Evolutionary conservation across 1,140 invertebrate genomes (phyloP).

Genomic region (Drosophila bipectinata): DNA sequence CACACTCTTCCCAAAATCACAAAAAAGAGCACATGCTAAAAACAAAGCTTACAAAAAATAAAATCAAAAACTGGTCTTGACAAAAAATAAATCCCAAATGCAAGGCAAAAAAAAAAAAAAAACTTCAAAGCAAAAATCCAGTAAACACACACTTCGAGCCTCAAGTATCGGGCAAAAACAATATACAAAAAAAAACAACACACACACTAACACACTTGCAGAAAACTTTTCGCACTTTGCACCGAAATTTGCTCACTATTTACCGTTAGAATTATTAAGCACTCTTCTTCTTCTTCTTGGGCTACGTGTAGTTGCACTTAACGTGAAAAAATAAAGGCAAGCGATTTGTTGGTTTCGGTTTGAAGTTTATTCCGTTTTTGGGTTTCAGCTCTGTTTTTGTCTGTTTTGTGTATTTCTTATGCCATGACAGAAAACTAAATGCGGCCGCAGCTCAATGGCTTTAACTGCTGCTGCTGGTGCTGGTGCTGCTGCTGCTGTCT

Average conservation of each 20-base stretch:
- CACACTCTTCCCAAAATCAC: not conserved
- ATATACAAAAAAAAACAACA: slow-evolving; percentile 21
- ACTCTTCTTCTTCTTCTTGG: slow-evolving; percentile 15
- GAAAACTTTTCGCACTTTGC: slow-evolving; percentile 41
- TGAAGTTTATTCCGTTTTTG: not conserved
- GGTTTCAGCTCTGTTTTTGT: slow-evolving; percentile 22
- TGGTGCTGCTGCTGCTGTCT: slow-evolving; percentile 22
- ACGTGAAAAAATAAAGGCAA: slow-evolving; percentile 39
- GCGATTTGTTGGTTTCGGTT: slow-evolving; percentile 19
- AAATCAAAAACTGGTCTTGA: slow-evolving; percentile 39
- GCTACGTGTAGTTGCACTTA: slow-evolving; percentile 15
- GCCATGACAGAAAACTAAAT: slow-evolving; percentile 77
- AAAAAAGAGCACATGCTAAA: slow-evolving; percentile 72
- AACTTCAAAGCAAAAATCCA: slow-evolving; percentile 2
- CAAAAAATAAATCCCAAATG: slow-evolving; percentile 4
- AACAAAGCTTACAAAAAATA: slow-evolving; percentile 61
- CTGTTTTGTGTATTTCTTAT: slow-evolving; percentile 31
- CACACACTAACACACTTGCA: slow-evolving; percentile 21
- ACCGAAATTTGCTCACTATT: slow-evolving; percentile 51
- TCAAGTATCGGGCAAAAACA: not conserved
- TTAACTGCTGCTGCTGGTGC: slow-evolving; percentile 58
- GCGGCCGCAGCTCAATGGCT: slow-evolving; percentile 61
- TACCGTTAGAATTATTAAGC: slow-evolving; percentile 63
- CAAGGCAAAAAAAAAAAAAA: slow-evolving; percentile 7
- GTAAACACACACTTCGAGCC: not conserved